These are phyloP conservation scores for Ellobium chinense DNA, from an alignment of 2,888 invertebrate genomes.

Conservation along the genomic window DNA sequence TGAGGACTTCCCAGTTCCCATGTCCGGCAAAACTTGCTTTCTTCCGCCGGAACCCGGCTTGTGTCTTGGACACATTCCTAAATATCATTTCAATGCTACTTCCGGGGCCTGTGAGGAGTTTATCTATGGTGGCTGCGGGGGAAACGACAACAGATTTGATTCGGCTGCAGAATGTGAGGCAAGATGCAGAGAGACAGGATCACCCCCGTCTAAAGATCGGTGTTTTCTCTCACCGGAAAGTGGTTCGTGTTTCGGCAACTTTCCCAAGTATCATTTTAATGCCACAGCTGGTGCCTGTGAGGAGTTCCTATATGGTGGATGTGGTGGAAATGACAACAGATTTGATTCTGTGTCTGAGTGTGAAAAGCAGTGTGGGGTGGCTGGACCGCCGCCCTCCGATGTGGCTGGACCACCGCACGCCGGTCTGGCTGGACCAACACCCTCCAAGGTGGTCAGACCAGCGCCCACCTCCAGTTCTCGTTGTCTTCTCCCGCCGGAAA, in stretches of 20 bases:
- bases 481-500: background rate
- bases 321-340: constrained; percentile 34
- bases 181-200: background rate
- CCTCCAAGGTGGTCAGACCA: too few relatives aligned
- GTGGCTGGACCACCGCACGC: too few relatives aligned
- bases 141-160: constrained; percentile 11
- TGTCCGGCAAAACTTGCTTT: too few relatives aligned
- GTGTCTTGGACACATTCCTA: background rate
- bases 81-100: background rate
- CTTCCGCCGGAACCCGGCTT: background rate
- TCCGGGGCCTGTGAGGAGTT: background rate
- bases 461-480: too few relatives aligned
- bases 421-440: too few relatives aligned
- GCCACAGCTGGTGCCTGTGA: constrained; percentile 18
- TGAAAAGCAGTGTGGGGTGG: background rate
- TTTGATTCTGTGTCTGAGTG: constrained; percentile 13
- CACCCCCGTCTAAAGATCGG: background rate
- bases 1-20: too few relatives aligned
- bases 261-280: constrained; percentile 26
- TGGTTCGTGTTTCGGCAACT: constrained; percentile 13
- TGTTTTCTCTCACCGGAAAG: background rate
- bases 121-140: constrained; percentile 25
- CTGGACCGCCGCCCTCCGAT: too few relatives aligned
- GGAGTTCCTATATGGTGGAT: constrained; percentile 40
- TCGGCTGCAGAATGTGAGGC: background rate